Base-by-base conservation (phyloP, 2,797 vertebrate genomes). In the Pantherophis vulpinus region DNA sequence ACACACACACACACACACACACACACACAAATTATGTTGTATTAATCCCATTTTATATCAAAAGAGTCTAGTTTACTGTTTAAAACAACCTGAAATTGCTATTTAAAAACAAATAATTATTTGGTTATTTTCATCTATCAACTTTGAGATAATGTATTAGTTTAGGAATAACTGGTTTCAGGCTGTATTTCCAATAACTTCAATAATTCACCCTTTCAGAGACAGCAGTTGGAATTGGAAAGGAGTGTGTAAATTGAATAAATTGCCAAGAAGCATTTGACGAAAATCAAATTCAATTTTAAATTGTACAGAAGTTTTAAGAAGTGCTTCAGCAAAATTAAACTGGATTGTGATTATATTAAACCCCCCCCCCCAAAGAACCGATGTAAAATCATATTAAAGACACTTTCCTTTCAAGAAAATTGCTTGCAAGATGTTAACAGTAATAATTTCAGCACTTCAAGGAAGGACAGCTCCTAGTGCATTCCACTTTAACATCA, bases 371-470 rank as follows among this genome's bases (percentile, higher is more conserved):
- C 9, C 4, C 18, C 23, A 4, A 25, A 83, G 37, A 83, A 23
- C 20, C 29, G 42, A 37, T 79, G 3, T 37, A 89, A 79, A 79
- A 86, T n/a, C 47, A 86, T 29, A 59, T n/a, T 54, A 86, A 66
- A 89, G 51, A 10, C 32, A 8, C 37, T 66, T n/a, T 79, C 59
- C 54, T 55, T 51, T 79, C n/a, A 88, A 61, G 6, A 55, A 25
- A 60, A 56, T 16, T 54, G 37, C 37, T 18, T 37, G 29, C 27
- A 55, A 23, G 10, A 47, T 83, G 32, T 11, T 61, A 79, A 47
- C 47, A 61, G 66, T 10, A 60, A 93, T 55, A 58, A 37, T 61
- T 79, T 93, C 86, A 93, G 92, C 93, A 93, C 86, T 91, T 42
- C 14, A 9, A 54, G 23, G 25, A 16, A 47, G 86, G 90, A 91